These are phyloP conservation scores for Staurois parvus DNA, from an alignment of 2,797 vertebrate species.

Conservation along the genomic window DNA sequence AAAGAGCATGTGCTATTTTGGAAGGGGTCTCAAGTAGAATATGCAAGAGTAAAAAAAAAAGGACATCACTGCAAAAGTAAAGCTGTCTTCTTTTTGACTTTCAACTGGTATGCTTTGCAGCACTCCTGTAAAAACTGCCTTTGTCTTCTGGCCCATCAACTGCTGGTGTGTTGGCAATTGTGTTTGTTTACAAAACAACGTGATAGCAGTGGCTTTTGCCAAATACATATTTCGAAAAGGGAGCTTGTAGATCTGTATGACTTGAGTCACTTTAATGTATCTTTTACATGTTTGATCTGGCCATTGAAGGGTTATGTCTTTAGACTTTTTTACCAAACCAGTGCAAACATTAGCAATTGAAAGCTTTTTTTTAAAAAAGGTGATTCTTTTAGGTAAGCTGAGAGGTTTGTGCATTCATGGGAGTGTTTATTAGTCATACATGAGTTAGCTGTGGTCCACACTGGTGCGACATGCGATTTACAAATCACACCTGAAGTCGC, in stretches of 20 bases:
- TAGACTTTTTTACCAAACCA: no score
- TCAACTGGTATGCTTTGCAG: slow-evolving; percentile 60
- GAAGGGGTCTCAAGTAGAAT: slow-evolving; percentile 38
- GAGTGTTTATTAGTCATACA: neutral
- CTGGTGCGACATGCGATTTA: no score
- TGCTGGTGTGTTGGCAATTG: slow-evolving; percentile 56
- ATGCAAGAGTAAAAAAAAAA: neutral
- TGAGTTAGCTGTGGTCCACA: no score
- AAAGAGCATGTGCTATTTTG: slow-evolving; percentile 63
- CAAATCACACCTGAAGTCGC: no score
- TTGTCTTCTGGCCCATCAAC: slow-evolving; percentile 54
- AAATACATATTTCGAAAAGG: neutral
- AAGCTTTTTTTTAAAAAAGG: no score
- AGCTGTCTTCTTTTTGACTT: slow-evolving; percentile 10
- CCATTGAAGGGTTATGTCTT: neutral
- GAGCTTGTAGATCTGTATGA: neutral
- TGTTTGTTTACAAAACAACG: slow-evolving; percentile 64
- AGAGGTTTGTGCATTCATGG: neutral
- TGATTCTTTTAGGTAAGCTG: no score
- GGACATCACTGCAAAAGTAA: neutral
- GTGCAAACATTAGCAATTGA: no score
- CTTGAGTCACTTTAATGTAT: neutral
- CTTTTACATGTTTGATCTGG: neutral
- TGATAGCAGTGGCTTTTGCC: slow-evolving; percentile 51
- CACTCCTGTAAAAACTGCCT: slow-evolving; percentile 61